Evolutionary conservation across 2,113 vertebrate genomes (phyloP), one percentile per base, ranked within the genome.

Genomic region (Poecilia latipinna): DNA sequence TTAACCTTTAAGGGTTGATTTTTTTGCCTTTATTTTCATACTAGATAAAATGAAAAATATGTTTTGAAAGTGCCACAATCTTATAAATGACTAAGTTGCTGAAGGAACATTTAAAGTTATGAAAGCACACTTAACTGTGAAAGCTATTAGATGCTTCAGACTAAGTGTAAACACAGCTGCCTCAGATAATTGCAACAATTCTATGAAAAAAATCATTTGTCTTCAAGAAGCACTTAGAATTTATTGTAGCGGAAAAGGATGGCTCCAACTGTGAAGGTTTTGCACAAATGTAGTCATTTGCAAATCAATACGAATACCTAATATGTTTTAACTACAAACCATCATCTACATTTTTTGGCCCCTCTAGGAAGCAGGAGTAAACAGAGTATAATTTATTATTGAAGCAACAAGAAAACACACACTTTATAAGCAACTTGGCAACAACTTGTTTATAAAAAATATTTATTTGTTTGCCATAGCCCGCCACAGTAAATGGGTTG

Each of bases 251-350:
- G 1, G 29, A 62, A 63, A 63, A 29, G 13, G 13, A 4, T 32
- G 61, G 32, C 28, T 77, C 69, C 62, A 87, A 72, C 54, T 33
- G 13, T 39, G 7, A 64, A 80, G 82, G 73, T 80, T 79, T 84
- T 82, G 84, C 77, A 85, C 33, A 75, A 63, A 51, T 61, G 13
- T 48, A 22, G 10, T 62, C 61, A 66, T 67, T 61, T 8, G 26
- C 57, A 61, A 74, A 80, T 77, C 24, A 76, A 37, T 29, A 78
- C 51, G 35, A 76, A 72, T 4, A 15, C n/a, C 32, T 64, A 29
- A 75, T 6, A 72, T 0, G 17, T 26, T 12, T 76, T 72, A 60
- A 37, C 44, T 19, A 48, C 44, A 48, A 72, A 61, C 5, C 1
- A 69, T 68, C 37, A 76, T 66, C 19, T 19, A 60, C 4, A 69